Evolutionary conservation across 2,797 vertebrate genomes (phyloP).

Genomic region (Pelobates cultripes): DNA sequence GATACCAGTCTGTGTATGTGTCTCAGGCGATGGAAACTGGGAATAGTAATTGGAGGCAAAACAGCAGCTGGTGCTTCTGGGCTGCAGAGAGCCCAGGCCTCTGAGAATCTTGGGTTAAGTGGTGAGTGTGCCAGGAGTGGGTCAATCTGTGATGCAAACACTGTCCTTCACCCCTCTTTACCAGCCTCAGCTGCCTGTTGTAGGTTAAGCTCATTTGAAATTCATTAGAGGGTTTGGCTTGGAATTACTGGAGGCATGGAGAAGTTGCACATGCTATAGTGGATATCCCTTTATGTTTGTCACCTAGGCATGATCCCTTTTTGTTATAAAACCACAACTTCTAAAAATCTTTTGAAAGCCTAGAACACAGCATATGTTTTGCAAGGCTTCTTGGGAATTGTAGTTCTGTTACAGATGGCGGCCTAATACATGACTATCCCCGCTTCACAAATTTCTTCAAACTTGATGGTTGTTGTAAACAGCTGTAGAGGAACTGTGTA

Average conservation of each 20-base stretch:
- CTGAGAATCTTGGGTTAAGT: conserved; percentile 9
- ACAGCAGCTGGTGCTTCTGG: conserved; percentile 37
- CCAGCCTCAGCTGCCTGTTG: conserved; percentile 30
- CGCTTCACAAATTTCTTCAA: too few species aligned
- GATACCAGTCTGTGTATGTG: conserved; percentile 36
- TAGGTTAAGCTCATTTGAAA: conserved; percentile 9
- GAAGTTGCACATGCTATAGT: not conserved
- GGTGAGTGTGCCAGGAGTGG: not conserved
- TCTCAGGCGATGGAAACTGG: conserved; percentile 44
- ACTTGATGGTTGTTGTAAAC: too few species aligned
- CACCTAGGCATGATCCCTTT: too few species aligned
- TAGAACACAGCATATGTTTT: too few species aligned
- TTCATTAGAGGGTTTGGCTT: conserved; percentile 11
- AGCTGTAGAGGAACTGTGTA: too few species aligned
- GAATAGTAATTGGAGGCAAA: conserved; percentile 12
- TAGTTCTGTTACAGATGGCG: too few species aligned
- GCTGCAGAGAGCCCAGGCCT: conserved; percentile 21
- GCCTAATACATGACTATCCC: too few species aligned
- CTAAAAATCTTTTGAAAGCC: too few species aligned
- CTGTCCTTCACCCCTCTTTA: conserved; percentile 17
- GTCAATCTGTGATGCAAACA: conserved; percentile 2
- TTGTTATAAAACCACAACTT: too few species aligned
- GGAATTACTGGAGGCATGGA: not conserved
- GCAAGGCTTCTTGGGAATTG: too few species aligned
- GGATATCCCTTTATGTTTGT: too few species aligned